Percentiles rank a stretch among this genome's conserved stretches.
Conservation (phyloP, 2,113 vertebrate genomes). For the Chloebia gouldiae region DNA sequence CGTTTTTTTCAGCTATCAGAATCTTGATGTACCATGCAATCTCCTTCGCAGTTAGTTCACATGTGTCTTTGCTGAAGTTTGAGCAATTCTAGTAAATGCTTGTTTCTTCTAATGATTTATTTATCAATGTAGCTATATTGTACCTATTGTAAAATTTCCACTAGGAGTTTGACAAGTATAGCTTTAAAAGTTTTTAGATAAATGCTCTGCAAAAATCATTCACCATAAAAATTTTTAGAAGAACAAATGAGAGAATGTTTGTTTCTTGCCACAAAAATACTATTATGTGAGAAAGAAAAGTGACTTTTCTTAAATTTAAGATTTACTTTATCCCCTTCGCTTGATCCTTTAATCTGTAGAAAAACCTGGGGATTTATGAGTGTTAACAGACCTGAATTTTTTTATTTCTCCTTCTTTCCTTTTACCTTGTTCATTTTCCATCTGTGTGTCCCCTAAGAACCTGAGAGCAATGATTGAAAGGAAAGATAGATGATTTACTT, state of each 20-base stretch:
- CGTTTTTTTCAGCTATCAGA: background rate
- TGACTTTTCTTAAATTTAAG: constrained; percentile 56
- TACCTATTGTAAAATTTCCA: background rate
- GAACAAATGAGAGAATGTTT: constrained; percentile 4
- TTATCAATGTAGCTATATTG: background rate
- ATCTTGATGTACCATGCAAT: background rate
- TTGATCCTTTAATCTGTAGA: constrained; percentile 66
- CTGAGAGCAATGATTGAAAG: constrained; percentile 18
- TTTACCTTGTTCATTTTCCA: constrained; percentile 44
- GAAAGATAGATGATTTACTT: constrained; percentile 46
- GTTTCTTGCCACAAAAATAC: constrained; percentile 32
- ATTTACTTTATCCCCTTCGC: constrained; percentile 55
- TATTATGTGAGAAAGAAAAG: constrained; percentile 32
- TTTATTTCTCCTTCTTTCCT: constrained; percentile 42
- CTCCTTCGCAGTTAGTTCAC: background rate
- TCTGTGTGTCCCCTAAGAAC: constrained; percentile 30
- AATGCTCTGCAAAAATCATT: background rate
- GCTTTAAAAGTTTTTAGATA: background rate
- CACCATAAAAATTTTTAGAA: background rate
- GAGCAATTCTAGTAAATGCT: background rate
- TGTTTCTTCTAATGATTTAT: background rate
- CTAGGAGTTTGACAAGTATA: background rate
- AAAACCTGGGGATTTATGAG: constrained; percentile 59
- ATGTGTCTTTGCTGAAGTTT: background rate
- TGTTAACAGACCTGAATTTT: constrained; percentile 58